phyloP scores from a whole-genome alignment of 2,113 vertebrate species.

The Prinia subflava region DNA sequence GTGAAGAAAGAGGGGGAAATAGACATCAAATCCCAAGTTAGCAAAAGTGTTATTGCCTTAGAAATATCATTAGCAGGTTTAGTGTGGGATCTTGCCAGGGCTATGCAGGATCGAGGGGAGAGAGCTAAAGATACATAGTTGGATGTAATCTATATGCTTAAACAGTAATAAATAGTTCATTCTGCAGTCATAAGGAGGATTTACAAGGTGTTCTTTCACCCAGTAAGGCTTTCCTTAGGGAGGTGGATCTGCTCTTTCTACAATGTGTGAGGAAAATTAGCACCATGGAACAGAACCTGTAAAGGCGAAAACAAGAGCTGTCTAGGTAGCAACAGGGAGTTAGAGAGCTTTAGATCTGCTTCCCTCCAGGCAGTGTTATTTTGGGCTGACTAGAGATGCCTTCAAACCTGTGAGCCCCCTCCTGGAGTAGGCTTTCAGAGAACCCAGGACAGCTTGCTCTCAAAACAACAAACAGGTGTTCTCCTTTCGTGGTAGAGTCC shows the following conservation, averaged over 20 bases:
- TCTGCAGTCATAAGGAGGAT: background rate
- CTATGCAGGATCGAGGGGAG: background rate
- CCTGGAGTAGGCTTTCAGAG: background rate
- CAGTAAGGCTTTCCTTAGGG: background rate
- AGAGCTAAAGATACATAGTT: background rate
- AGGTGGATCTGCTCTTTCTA: background rate
- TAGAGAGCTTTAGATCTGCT: background rate
- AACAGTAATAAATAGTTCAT: conserved; percentile 14
- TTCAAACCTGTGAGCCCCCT: background rate
- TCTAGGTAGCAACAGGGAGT: background rate
- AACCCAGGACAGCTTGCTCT: background rate
- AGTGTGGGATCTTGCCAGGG: background rate
- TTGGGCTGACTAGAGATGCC: background rate
- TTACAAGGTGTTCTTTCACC: background rate
- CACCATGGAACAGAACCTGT: background rate
- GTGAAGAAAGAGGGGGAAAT: background rate
- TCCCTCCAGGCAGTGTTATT: background rate
- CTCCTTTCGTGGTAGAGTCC: background rate
- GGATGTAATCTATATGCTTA: background rate
- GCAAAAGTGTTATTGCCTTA: background rate
- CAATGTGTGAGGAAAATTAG: background rate
- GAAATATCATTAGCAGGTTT: background rate
- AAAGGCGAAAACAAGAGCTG: background rate
- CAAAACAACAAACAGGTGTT: background rate
- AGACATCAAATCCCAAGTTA: background rate